Evolutionary conservation across 1,140 invertebrate species (phyloP).

Genomic region (Acyrthosiphon pisum): DNA sequence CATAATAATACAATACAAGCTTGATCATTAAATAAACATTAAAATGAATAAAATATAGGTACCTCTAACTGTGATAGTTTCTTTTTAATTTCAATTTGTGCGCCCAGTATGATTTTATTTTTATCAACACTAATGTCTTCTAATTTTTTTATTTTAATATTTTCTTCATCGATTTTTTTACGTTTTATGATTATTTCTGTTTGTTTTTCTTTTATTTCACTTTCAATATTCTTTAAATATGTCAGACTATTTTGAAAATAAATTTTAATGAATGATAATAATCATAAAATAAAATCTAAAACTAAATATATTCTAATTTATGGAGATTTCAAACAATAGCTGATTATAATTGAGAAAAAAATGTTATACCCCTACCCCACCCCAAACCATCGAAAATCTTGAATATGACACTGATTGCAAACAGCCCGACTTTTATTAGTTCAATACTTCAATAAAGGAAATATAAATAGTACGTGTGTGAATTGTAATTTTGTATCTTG

Average conservation of each 20-base stretch:
- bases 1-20: too few relatives aligned
- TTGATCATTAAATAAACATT: neutral
- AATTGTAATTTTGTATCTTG: neutral
- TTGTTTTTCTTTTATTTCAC: slow-evolving; percentile 16
- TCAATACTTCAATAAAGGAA: neutral
- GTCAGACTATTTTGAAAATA: neutral
- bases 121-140: neutral
- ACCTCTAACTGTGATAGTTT: slow-evolving; percentile 8
- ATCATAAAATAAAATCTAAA: neutral
- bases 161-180: neutral
- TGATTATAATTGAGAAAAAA: neutral
- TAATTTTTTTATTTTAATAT: neutral
- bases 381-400: too few relatives aligned
- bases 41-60: neutral
- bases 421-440: neutral
- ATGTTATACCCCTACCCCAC: neutral
- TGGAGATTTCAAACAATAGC: neutral
- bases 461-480: neutral
- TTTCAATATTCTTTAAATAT: neutral
- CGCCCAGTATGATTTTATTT: neutral
- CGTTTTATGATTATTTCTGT: neutral
- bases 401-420: too few relatives aligned
- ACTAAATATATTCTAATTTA: neutral
- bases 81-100: neutral
- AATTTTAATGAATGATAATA: neutral